Conservation (phyloP, 2,797 vertebrate species). For the Coendou prehensilis region DNA sequence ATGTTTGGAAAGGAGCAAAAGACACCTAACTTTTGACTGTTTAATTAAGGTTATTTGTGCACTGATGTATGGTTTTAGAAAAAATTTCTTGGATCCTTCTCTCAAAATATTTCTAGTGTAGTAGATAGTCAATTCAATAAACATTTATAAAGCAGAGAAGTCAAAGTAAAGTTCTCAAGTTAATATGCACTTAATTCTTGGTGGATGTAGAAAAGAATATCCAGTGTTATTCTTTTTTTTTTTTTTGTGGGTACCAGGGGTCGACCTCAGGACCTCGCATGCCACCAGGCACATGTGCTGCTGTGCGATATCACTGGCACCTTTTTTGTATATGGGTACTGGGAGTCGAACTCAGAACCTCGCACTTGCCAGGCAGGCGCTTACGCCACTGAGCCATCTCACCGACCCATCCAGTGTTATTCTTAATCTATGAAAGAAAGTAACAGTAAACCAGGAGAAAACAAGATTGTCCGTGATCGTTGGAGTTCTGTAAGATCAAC, state of each 20-base stretch:
- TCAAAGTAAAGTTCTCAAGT: constrained; percentile 6
- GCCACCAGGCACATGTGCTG: too few relatives aligned
- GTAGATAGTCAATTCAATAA: neutral
- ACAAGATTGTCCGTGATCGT: neutral
- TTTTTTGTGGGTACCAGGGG: too few relatives aligned
- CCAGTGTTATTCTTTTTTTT: too few relatives aligned
- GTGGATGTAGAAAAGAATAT: neutral
- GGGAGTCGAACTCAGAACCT: too few relatives aligned
- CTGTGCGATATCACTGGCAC: too few relatives aligned
- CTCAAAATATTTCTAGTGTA: neutral
- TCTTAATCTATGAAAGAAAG: neutral
- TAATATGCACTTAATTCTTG: neutral
- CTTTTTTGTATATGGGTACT: too few relatives aligned
- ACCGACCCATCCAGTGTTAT: too few relatives aligned
- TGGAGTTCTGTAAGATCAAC: neutral
- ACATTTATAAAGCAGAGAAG: neutral
- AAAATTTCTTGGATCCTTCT: neutral
- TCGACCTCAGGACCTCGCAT: too few relatives aligned
- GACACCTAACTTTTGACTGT: neutral
- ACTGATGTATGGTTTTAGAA: constrained; percentile 54
- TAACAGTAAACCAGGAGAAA: neutral
- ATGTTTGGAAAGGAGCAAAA: neutral
- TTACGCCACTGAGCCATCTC: too few relatives aligned
- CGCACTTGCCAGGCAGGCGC: too few relatives aligned
- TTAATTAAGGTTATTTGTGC: constrained; percentile 14